These are phyloP conservation scores for Cryptoblepharus egeriae DNA, from an alignment of 2,797 vertebrate genomes.

Conservation along the genomic window DNA sequence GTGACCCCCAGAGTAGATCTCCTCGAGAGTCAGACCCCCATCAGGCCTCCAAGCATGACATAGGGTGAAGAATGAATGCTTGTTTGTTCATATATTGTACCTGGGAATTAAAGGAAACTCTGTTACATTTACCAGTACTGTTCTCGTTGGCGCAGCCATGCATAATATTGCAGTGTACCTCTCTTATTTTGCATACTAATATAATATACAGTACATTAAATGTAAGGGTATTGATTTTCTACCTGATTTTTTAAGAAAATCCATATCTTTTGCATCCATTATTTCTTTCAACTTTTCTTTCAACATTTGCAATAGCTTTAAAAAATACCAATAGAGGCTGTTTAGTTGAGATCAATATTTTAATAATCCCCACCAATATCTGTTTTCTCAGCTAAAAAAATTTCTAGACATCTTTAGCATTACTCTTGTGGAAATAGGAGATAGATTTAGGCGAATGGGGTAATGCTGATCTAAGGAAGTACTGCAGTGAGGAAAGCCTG, in stretches of 20 bases:
- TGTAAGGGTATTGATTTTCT: conserved; percentile 10
- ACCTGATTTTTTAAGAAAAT: background rate
- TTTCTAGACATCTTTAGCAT: background rate
- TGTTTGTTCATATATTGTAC: background rate
- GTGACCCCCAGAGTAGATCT: too few relatives aligned
- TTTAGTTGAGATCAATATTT: background rate
- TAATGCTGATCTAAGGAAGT: background rate
- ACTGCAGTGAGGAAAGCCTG: background rate
- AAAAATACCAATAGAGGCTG: background rate
- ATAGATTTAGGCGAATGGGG: background rate
- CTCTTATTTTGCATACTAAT: conserved; percentile 13
- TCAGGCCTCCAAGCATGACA: too few relatives aligned
- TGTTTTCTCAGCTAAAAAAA: background rate
- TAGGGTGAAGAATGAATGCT: too few relatives aligned
- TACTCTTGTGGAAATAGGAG: background rate
- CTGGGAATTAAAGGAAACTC: background rate
- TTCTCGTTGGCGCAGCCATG: background rate
- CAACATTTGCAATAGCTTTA: background rate
- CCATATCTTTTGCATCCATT: background rate
- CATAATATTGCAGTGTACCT: background rate
- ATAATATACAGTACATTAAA: background rate
- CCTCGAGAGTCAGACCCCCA: too few relatives aligned
- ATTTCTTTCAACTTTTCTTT: background rate
- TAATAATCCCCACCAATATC: background rate
- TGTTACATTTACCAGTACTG: background rate